Percentiles rank a stretch among this genome's conserved stretches.
phyloP scores from a whole-genome alignment of 2,888 invertebrate species.

The Lysandra bellargus region DNA sequence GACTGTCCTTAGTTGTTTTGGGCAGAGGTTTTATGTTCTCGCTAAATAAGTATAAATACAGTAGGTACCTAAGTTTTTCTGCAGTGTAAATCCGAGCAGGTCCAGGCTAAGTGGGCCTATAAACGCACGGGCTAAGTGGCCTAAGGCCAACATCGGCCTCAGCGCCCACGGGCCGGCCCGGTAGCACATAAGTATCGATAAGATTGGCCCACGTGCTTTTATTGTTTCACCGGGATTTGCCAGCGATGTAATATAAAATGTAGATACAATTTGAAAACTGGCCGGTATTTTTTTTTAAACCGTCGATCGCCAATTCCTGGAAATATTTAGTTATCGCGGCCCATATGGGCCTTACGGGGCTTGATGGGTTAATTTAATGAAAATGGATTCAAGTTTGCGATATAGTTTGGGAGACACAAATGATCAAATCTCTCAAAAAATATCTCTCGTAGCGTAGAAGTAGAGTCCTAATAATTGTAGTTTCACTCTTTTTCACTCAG shows the following conservation, averaged over 20 bases:
- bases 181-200: slow-evolving; percentile 74
- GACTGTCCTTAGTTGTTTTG: no score
- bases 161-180: slow-evolving; percentile 58
- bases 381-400: no score
- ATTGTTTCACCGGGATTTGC: slow-evolving; percentile 53
- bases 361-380: no score
- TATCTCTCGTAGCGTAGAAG: no score
- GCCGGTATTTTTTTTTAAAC: no score
- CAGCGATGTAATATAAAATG: slow-evolving; percentile 36
- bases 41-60: background rate
- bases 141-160: slow-evolving; percentile 43
- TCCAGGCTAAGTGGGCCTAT: background rate
- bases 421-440: no score
- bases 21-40: background rate
- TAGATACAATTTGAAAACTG: background rate
- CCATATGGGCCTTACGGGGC: no score
- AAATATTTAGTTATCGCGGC: no score
- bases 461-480: no score
- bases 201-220: slow-evolving; percentile 63
- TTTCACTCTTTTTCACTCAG: no score
- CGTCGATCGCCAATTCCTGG: no score
- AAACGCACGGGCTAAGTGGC: background rate
- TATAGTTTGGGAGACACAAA: no score
- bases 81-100: background rate
- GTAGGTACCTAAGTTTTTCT: background rate